Conservation (phyloP, 2,888 invertebrate species). For the Incurvaria masculella region DNA sequence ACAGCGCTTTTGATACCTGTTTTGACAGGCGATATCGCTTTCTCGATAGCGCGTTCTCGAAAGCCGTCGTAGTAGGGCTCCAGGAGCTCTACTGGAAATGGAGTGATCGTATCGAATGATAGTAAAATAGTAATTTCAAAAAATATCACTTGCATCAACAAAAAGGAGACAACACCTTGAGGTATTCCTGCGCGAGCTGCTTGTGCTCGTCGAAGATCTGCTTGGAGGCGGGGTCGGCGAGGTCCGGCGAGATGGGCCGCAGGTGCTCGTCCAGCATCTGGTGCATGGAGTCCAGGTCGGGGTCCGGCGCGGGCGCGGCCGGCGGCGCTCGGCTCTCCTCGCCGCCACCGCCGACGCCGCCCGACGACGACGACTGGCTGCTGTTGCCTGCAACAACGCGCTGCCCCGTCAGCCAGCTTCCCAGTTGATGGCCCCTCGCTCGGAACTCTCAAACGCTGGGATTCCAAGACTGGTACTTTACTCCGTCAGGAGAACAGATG, state of each 20-base stretch:
- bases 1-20: too few relatives aligned
- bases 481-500: too few relatives aligned
- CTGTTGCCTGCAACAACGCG: slow-evolving; percentile 37
- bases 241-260: slow-evolving; percentile 81
- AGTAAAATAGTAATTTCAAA: neutral
- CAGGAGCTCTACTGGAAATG: too few relatives aligned
- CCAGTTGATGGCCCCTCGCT: too few relatives aligned
- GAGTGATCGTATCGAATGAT: too few relatives aligned
- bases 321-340: slow-evolving; percentile 21
- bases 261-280: slow-evolving; percentile 78
- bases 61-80: too few relatives aligned
- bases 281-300: slow-evolving; percentile 66
- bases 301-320: slow-evolving; percentile 40
- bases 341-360: slow-evolving; percentile 8
- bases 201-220: slow-evolving; percentile 87
- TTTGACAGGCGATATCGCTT: too few relatives aligned
- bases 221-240: slow-evolving; percentile 71
- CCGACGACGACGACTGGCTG: slow-evolving; percentile 30
- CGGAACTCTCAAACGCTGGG: too few relatives aligned
- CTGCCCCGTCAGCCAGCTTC: too few relatives aligned
- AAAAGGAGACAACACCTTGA: slow-evolving; percentile 56
- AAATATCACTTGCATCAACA: neutral
- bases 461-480: too few relatives aligned
- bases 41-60: too few relatives aligned
- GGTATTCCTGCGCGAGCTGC: slow-evolving; percentile 82